Evolutionary conservation across 2,888 invertebrate genomes (phyloP), one percentile per base, ranked within the genome.

Genomic region (Dysmachus trigonus): DNA sequence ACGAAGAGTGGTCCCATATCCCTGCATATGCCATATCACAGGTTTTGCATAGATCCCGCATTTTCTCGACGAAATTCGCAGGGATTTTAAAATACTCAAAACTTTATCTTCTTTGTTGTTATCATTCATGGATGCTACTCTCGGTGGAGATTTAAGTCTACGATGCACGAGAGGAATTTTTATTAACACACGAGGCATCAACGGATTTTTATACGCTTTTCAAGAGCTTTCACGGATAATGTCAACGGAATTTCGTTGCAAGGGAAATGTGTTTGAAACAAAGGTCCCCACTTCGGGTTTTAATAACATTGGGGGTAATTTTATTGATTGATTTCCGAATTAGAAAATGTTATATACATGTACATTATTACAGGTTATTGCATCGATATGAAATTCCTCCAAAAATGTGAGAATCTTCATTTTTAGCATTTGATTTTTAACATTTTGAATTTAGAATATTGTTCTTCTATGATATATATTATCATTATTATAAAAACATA

Each of bases 51-150:
- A 62, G 62, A 62, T 62, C 62, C 62, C 73, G 33, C 15, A 73
- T 73, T 73, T 73, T 73, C n/a, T 7, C n/a, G 10, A 73, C 33
- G 6, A 73, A n/a, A 73, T 33, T 33, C 31, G n/a, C 33, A 73
- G 33, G 73, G n/a, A 31, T 73, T 73, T 73, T 73, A 73, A 73
- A 73, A 73, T 73, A 18, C 73, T 73, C 73, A 33, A 73, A 73
- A 73, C 31, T 73, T 73, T 73, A 73, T 73, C 73, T 31, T 73
- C 73, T 73, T 73, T 73, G 73, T 33, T 73, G 73, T 73, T 73
- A 73, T 73, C 73, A 73, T 73, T 73, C 73, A 31, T 73, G 73
- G 33, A 73, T 73, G 31, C 33, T 6, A 27, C 31, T 15, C 33
- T 30, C n/a, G n/a, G 31, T 0, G 73, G 31, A 73, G 73, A 30